Conservation (phyloP, 2,113 vertebrate species). For the Mustela lutreola region DNA sequence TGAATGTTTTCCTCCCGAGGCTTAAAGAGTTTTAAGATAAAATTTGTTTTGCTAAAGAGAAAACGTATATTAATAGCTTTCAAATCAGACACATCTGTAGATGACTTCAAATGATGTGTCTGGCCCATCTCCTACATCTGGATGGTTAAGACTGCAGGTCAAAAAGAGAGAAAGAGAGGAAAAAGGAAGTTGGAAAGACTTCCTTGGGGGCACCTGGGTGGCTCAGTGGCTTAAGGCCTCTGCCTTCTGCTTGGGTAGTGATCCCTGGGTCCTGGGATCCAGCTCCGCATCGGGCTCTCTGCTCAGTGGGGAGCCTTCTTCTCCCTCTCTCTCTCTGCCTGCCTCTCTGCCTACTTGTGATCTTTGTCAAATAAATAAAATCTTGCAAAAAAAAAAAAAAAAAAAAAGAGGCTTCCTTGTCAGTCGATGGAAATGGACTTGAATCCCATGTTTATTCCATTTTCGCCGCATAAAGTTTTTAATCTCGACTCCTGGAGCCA, state of each 20-base stretch:
- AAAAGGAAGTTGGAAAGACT: background rate
- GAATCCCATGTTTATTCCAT: background rate
- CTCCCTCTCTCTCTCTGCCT: too few species aligned
- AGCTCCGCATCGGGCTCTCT: too few species aligned
- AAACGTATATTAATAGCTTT: background rate
- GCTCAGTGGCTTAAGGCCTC: too few species aligned
- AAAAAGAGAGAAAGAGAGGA: too few species aligned
- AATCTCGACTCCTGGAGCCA: background rate
- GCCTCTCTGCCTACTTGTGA: too few species aligned
- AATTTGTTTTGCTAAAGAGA: constrained; percentile 66
- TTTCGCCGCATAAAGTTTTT: background rate
- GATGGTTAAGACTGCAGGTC: background rate
- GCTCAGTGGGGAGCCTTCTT: too few species aligned
- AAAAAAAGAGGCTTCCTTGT: too few species aligned
- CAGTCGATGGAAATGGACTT: background rate
- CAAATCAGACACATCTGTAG: background rate
- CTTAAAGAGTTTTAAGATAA: constrained; percentile 52
- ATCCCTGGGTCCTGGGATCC: too few species aligned
- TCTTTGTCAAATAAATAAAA: too few species aligned
- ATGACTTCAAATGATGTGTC: background rate
- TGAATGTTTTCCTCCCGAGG: background rate
- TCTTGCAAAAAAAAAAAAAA: too few species aligned
- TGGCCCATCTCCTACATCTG: background rate
- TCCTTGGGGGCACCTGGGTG: too few species aligned
- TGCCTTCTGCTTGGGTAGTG: too few species aligned